These are phyloP conservation scores for Drosophila formosana DNA, from an alignment of 2,888 invertebrate genomes.

Conservation along the genomic window DNA sequence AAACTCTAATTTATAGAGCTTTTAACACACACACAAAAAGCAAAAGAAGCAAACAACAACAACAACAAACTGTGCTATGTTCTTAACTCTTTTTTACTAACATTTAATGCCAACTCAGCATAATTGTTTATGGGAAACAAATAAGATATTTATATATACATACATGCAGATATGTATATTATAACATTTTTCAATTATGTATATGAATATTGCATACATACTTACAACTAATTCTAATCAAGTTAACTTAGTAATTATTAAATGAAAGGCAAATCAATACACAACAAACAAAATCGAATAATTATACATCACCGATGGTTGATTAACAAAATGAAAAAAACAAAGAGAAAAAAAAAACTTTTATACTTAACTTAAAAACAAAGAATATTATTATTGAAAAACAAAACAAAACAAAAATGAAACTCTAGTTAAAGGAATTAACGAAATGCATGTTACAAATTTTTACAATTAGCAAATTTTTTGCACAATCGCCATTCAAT, in stretches of 20 bases:
- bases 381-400: conserved; percentile 3
- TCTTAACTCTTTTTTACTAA: conserved; percentile 59
- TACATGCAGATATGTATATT: conserved; percentile 19
- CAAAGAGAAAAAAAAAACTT: conserved; percentile 45
- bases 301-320: conserved; percentile 51
- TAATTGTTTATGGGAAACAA: conserved; percentile 51
- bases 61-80: conserved; percentile 52
- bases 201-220: conserved; percentile 48
- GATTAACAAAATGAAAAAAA: conserved; percentile 38
- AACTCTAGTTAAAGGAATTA: conserved; percentile 54
- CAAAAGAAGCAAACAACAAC: conserved; percentile 3
- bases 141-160: conserved; percentile 25
- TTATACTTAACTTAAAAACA: conserved; percentile 53
- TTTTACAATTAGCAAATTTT: conserved; percentile 58
- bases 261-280: conserved; percentile 24
- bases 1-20: conserved; percentile 50
- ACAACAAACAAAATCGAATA: conserved; percentile 45
- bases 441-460: conserved; percentile 58
- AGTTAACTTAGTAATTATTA: conserved; percentile 57
- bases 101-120: conserved; percentile 32
- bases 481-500: conserved; percentile 63
- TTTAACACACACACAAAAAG: conserved; percentile 35
- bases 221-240: conserved; percentile 56
- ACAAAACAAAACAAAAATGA: conserved; percentile 11
- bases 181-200: conserved; percentile 54